Evolutionary conservation across 2,888 invertebrate species (phyloP).

Genomic region (Antheraea assamensis): DNA sequence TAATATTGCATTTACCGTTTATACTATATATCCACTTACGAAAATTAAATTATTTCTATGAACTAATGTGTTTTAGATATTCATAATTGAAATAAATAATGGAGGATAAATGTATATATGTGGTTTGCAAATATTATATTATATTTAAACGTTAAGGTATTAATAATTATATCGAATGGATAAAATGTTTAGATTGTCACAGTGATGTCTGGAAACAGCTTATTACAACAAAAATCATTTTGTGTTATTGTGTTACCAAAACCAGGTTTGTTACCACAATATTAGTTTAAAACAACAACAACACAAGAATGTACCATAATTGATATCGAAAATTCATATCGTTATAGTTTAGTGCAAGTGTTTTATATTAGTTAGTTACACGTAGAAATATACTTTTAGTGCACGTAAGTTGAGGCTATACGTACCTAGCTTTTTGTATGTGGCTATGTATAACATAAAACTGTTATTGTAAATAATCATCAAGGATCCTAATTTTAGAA

Average conservation of each 20-base stretch:
- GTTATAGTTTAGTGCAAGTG: conserved; percentile 5
- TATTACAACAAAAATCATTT: background rate
- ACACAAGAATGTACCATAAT: conserved; percentile 6
- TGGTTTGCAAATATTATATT: background rate
- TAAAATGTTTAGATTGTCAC: background rate
- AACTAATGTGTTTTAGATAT: conserved; percentile 8
- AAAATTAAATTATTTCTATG: conserved; percentile 8
- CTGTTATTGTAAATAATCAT: background rate
- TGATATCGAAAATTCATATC: background rate
- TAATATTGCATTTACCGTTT: conserved; percentile 15
- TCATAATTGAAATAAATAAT: background rate
- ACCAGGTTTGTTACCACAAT: conserved; percentile 34
- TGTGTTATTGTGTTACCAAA: conserved; percentile 32
- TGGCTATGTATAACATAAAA: conserved; percentile 38
- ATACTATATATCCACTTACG: conserved; percentile 1
- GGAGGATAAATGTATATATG: background rate
- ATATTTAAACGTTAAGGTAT: background rate
- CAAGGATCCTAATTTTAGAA: background rate
- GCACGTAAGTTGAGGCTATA: conserved; percentile 45
- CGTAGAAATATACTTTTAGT: conserved; percentile 20
- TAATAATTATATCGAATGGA: background rate
- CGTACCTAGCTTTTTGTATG: conserved; percentile 32
- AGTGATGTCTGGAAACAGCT: background rate
- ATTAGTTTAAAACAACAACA: conserved; percentile 16
- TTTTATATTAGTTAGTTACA: conserved; percentile 11